Conservation (phyloP, 2,797 vertebrate genomes). For the Pseudomugil tenellus region DNA sequence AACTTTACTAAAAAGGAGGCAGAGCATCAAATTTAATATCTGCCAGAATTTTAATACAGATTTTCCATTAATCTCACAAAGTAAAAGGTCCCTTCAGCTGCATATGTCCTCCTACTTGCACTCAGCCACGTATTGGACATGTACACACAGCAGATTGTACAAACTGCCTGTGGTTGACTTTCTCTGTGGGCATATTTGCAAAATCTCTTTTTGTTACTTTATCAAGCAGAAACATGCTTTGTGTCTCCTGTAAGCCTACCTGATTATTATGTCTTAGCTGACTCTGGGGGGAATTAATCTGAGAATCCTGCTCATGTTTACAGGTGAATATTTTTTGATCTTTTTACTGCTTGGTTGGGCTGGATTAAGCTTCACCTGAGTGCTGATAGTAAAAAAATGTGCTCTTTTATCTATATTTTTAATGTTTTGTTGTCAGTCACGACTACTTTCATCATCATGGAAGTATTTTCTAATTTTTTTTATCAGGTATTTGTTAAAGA, state of each 20-base stretch:
- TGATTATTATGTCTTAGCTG: constrained; percentile 68
- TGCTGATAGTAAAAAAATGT: constrained; percentile 37
- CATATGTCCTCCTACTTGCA: constrained; percentile 51
- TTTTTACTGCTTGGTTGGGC: constrained; percentile 44
- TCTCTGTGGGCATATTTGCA: constrained; percentile 56
- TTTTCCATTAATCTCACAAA: constrained; percentile 62
- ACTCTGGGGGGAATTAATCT: constrained; percentile 65
- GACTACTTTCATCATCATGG: background rate
- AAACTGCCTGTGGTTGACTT: constrained; percentile 64
- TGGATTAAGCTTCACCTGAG: constrained; percentile 54
- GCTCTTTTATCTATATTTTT: background rate
- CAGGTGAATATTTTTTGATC: constrained; percentile 63
- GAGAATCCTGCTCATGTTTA: constrained; percentile 59
- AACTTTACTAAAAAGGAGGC: constrained; percentile 28
- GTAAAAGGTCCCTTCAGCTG: constrained; percentile 47
- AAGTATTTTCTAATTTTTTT: background rate
- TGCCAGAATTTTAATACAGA: constrained; percentile 54
- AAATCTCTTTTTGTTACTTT: constrained; percentile 68
- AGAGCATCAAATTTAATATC: constrained; percentile 51
- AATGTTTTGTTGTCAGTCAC: background rate
- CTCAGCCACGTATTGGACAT: constrained; percentile 49
- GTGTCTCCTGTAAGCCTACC: constrained; percentile 58
- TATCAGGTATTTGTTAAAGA: background rate
- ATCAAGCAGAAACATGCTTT: constrained; percentile 61
- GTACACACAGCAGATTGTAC: constrained; percentile 53